phyloP scores from a whole-genome alignment of 2,888 invertebrate species.

The Aspidiotus rigidus region DNA sequence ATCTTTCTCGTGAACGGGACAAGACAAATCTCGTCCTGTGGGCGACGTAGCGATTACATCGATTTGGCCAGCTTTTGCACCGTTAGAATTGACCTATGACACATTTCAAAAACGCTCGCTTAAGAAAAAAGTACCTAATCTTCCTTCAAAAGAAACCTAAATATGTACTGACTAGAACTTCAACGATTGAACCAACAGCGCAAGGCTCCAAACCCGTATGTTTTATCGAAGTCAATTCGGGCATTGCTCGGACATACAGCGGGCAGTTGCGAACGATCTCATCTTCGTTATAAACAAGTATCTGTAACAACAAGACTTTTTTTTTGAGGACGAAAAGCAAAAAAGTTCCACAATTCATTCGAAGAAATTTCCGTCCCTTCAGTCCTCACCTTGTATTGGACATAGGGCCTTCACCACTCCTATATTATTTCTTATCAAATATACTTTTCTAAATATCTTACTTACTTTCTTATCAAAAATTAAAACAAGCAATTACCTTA shows the following conservation, averaged over 20 bases:
- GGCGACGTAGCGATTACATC: constrained; percentile 89
- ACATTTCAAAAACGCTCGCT: too few relatives aligned
- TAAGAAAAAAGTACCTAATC: not conserved
- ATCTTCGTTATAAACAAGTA: constrained; percentile 52
- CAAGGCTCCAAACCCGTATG: constrained; percentile 92
- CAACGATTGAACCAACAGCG: constrained; percentile 87
- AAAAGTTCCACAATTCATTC: too few relatives aligned
- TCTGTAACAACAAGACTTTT: constrained; percentile 41
- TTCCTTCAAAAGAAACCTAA: not conserved
- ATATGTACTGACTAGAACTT: constrained; percentile 62
- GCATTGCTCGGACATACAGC: constrained; percentile 73
- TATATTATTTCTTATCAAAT: too few relatives aligned
- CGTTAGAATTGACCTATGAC: constrained; percentile 51
- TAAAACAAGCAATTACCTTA: constrained; percentile 48
- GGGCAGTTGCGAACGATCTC: constrained; percentile 53
- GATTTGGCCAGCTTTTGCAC: constrained; percentile 62
- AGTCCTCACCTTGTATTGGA: too few relatives aligned
- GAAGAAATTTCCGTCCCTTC: too few relatives aligned
- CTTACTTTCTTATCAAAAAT: constrained; percentile 25
- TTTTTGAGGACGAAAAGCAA: too few relatives aligned
- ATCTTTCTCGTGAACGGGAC: constrained; percentile 75
- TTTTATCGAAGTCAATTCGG: constrained; percentile 74
- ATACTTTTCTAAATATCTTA: too few relatives aligned
- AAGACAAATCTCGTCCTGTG: constrained; percentile 67
- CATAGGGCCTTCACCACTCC: too few relatives aligned